These are phyloP conservation scores for Luscinia megarhynchos DNA, from an alignment of 2,797 vertebrate genomes.

Conservation along the genomic window DNA sequence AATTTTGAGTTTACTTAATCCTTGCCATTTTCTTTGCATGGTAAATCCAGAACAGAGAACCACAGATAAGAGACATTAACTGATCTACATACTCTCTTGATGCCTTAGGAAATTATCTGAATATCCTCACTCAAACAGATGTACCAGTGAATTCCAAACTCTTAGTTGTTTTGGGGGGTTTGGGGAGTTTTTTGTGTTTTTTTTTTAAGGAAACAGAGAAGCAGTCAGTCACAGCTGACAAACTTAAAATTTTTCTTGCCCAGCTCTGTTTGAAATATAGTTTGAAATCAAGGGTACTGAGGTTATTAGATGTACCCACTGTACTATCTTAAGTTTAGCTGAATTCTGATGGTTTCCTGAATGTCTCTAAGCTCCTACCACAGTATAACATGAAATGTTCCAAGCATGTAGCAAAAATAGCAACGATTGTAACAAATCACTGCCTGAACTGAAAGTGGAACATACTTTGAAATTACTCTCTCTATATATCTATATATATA, in stretches of 20 bases:
- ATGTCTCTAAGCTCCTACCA: background rate
- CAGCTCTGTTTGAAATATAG: background rate
- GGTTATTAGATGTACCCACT: background rate
- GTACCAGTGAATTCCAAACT: background rate
- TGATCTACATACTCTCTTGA: background rate
- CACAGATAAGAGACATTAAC: background rate
- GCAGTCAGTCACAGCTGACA: background rate
- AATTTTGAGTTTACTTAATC: background rate
- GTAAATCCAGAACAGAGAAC: background rate
- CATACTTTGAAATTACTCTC: background rate
- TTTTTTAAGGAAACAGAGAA: background rate
- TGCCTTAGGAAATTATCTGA: background rate
- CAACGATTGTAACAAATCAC: background rate
- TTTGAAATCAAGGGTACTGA: background rate
- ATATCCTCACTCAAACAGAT: background rate
- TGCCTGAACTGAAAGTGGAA: background rate
- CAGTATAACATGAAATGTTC: background rate
- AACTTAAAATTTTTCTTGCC: background rate
- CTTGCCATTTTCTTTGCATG: background rate
- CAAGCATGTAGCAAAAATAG: slow-evolving; percentile 3
- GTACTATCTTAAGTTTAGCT: background rate
- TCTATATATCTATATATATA: background rate
- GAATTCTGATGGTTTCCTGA: background rate
- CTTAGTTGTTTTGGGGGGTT: background rate
- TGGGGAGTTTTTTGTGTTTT: no score